Evolutionary conservation across 2,113 vertebrate species (phyloP).

Genomic region (Sapajus apella): DNA sequence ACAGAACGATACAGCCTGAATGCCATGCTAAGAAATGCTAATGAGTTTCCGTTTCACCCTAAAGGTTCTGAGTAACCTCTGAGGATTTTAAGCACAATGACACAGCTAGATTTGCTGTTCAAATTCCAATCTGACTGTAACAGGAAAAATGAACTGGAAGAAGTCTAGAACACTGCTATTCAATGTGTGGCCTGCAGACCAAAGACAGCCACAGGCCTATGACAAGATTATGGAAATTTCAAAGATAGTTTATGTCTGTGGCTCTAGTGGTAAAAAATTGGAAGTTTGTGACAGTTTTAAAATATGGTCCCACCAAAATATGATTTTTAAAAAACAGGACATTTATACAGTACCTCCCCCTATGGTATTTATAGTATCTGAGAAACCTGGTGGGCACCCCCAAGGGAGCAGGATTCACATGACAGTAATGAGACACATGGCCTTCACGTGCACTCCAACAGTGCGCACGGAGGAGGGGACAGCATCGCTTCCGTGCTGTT

Average conservation of each 20-base stretch:
- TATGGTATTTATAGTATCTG: background rate
- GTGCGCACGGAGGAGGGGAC: background rate
- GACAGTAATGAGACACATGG: no score
- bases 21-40: background rate
- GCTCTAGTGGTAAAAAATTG: background rate
- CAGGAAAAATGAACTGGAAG: background rate
- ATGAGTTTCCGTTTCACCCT: background rate
- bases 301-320: background rate
- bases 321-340: background rate
- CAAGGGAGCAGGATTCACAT: background rate
- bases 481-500: background rate
- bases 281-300: background rate
- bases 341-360: background rate
- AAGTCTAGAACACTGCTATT: background rate
- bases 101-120: background rate
- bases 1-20: background rate
- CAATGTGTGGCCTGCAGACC: background rate
- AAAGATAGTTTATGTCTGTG: background rate
- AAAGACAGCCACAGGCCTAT: background rate
- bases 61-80: background rate
- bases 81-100: background rate
- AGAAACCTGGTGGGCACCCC: background rate
- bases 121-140: background rate
- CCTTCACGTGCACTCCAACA: background rate
- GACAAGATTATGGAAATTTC: background rate